Evolutionary conservation across 2,797 vertebrate genomes (phyloP), one percentile per base, ranked within the genome.

Genomic region (Sternotherus odoratus): DNA sequence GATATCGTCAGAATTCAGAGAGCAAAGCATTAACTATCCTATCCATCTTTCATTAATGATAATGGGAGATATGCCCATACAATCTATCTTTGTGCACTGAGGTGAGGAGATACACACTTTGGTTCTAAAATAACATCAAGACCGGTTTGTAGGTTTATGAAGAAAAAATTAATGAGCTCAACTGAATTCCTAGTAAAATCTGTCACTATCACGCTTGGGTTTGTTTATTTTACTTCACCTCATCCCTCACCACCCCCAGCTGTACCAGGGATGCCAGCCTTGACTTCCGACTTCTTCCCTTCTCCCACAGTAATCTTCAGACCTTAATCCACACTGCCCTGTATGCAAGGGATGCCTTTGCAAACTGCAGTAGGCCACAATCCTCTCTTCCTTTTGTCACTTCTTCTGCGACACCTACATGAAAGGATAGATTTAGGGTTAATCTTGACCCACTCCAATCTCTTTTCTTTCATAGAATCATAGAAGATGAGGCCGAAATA

Each of bases 391-490:
- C 36, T 49, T 15, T 43, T 66, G 16, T n/a, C 46, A 36, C 48
- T 15, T 48, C 23, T 21, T 77, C 51, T 39, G 26, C 21, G 24
- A 50, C 46, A 74, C 23, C 39, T 46, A 43, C 24, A 43, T 13
- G 24, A 74, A 74, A 74, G 13, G 8, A 46, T 43, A 26, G 12
- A 74, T 13, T 28, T 74, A 46, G 39, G 24, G 7, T 43, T 5
- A 4, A 0, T 0, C 2, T 1, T 5, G 46, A 46, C 6, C 5
- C 57, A 8, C 24, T 10, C 57, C 48, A 46, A 1, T 3, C 57
- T 77, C 4, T 79, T 4, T 2, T 33, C 26, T 75, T 66, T 13
- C n/a, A n/a, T n/a, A n/a, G n/a, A n/a, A n/a, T n/a, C n/a, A n/a
- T n/a, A n/a, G n/a, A n/a, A n/a, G n/a, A n/a, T n/a, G n/a, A n/a